Base-by-base conservation (phyloP, 2,888 invertebrate species). In the Rosalia funebris region DNA sequence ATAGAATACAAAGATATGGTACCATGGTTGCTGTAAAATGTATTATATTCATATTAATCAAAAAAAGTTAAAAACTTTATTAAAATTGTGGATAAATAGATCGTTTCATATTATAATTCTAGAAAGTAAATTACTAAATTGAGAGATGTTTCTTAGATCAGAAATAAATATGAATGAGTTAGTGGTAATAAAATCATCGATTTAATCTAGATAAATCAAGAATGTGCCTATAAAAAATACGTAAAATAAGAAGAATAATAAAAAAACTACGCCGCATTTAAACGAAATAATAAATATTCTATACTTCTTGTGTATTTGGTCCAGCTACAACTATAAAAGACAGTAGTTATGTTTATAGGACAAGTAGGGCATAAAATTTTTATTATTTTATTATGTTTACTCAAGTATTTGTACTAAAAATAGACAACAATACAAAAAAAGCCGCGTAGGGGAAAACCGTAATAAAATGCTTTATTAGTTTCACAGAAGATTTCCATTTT, bases 331-430 rank as follows among this genome's bases (percentile, higher is more conserved):
- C 31, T 10, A 50, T 39, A 39, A 50, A 50, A 50, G 15, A 14
- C 37, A 39, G 17, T 19, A n/a, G 48, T 37, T 17, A 19, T 37
- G 16, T 25, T 19, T 37, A 41, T 10, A 50, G 12, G 39, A 15
- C 12, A 15, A 39, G 17, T 11, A 50, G 19, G 36, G 31, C 36
- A 50, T 41, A 50, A 50, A 50, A 50, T 25, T 50, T 50, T 50
- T 50, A 50, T 39, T 39, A 39, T 50, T 50, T 39, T 50, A 39
- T 50, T 50, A 36, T 48, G 39, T 15, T 31, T 31, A 15, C 25
- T 39, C 39, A 39, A 50, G 25, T 50, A 39, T 50, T 50, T 4
- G 5, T 25, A 2, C 39, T n/a, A 39, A 25, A 31, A 34, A 25
- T 50, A 50, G 37, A 50, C 14, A n/a, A 50, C 39, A 25, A 25